Base-by-base conservation (phyloP, 2,113 vertebrate genomes). In the Gorsachius goisagi region DNA sequence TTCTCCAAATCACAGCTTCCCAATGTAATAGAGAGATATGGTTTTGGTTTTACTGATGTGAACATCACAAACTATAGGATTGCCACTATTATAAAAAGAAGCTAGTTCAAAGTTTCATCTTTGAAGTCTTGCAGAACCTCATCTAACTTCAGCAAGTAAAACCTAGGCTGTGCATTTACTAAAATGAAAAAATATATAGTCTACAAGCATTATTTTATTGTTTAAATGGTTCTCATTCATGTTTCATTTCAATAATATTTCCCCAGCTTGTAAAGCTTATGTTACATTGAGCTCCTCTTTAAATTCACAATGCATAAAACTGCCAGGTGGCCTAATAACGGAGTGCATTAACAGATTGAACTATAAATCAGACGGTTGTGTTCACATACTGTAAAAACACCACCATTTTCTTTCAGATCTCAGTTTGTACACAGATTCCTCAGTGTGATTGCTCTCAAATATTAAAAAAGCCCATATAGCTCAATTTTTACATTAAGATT, bases 171-270 rank as follows among this genome's bases (percentile, higher is more conserved):
- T 85, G 59, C 96, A 97, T 98, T 98, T 97, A 93, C 97, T 96
- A 95, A 98, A 98, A 97, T 96, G 97, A 98, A 98, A 98, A 97
- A 98, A 98, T 97, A 98, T 98, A 98, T 96, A 94, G 98, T 98
- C 98, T 97, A 96, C 96, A 97, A 97, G 89, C 95, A 97, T 98
- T 98, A 98, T 98, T 98, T 98, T 98, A 98, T 98, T 98, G 98
- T 98, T 98, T 98, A 98, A 98, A 98, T 98, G 97, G 97, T 97
- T 95, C 97, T 98, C 97, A 97, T 98, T 98, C 98, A 98, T 98
- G 98, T 98, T 98, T 98, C 98, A 98, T 98, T 98, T 98, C 98
- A 98, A 98, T 98, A 98, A 98, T 98, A 98, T 98, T 98, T 98
- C 98, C 96, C 97, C 97, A 98, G 98, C 98, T 98, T 98, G 98